Conservation (phyloP, 2,113 vertebrate genomes). For the Anolis carolinensis region DNA sequence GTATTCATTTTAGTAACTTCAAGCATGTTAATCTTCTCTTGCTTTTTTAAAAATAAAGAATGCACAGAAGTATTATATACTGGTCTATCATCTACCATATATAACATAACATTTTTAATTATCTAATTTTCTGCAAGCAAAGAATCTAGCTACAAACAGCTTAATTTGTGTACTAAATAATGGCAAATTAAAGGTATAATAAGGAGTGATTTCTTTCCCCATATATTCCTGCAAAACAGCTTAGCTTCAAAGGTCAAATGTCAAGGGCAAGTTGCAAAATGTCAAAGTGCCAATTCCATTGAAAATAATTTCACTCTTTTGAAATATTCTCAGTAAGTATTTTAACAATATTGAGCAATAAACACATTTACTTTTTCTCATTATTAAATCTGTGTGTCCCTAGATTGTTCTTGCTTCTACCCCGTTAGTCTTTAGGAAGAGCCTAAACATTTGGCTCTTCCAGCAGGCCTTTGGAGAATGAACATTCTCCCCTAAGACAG, state of each 20-base stretch:
- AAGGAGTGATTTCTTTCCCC: constrained; percentile 18
- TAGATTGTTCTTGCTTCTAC: background rate
- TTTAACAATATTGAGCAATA: constrained; percentile 27
- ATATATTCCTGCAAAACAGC: constrained; percentile 6
- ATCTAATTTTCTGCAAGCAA: constrained; percentile 17
- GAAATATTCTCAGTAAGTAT: constrained; percentile 20
- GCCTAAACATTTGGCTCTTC: too few species aligned
- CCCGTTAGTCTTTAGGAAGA: too few species aligned
- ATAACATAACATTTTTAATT: constrained; percentile 3
- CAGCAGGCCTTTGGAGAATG: too few species aligned
- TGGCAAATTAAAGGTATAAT: background rate
- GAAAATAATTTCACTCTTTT: constrained; percentile 5
- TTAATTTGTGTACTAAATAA: constrained; percentile 37
- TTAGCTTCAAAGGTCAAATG: constrained; percentile 20
- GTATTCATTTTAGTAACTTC: background rate
- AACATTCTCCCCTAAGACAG: too few species aligned
- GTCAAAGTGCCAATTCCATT: constrained; percentile 15
- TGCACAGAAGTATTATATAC: background rate
- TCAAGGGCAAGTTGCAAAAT: constrained; percentile 41
- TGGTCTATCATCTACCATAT: background rate
- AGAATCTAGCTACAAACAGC: background rate
- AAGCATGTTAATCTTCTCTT: background rate
- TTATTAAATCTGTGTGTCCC: constrained; percentile 10
- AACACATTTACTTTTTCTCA: constrained; percentile 18
- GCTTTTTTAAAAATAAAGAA: background rate